Percentiles rank a stretch among this genome's conserved stretches.
Conservation (phyloP, 2,888 invertebrate species). For the Campaea margaritaria region DNA sequence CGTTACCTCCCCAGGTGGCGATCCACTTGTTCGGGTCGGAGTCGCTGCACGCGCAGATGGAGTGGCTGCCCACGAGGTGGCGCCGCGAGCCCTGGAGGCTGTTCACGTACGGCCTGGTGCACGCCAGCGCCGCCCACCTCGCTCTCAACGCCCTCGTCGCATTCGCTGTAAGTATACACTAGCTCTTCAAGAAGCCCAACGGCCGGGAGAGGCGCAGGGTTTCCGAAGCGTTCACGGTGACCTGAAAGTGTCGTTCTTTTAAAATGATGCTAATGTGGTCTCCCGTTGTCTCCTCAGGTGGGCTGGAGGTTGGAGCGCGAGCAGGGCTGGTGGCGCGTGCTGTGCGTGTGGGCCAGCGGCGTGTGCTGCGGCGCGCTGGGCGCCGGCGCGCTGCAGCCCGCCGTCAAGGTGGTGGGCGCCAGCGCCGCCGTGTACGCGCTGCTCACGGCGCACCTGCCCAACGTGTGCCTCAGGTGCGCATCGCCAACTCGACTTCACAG, state of each 20-base stretch:
- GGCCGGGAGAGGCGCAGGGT: too few relatives aligned
- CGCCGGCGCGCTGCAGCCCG: conserved; percentile 90
- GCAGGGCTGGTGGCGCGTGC: conserved; percentile 90
- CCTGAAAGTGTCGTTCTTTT: too few relatives aligned
- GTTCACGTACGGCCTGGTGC: conserved; percentile 91
- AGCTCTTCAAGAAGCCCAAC: too few relatives aligned
- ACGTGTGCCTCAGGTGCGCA: conserved; percentile 87
- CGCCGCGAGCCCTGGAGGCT: conserved; percentile 91
- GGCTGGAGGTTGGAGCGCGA: conserved; percentile 87
- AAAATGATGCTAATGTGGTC: background rate
- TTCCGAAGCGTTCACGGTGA: too few relatives aligned
- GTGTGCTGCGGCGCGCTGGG: conserved; percentile 91
- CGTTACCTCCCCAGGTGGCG: conserved; percentile 50
- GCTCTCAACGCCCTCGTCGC: conserved; percentile 87
- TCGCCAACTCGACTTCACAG: too few relatives aligned
- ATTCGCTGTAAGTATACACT: conserved; percentile 63
- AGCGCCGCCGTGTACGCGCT: conserved; percentile 96
- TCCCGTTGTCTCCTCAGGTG: conserved; percentile 58
- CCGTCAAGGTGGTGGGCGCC: conserved; percentile 92
- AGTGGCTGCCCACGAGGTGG: conserved; percentile 76
- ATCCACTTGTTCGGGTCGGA: conserved; percentile 59
- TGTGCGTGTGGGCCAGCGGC: conserved; percentile 89
- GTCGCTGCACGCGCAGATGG: conserved; percentile 53
- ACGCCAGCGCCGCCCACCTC: conserved; percentile 91
- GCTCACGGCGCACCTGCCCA: conserved; percentile 93